phyloP scores from a whole-genome alignment of 2,888 invertebrate genomes.

The Diadromus collaris region DNA sequence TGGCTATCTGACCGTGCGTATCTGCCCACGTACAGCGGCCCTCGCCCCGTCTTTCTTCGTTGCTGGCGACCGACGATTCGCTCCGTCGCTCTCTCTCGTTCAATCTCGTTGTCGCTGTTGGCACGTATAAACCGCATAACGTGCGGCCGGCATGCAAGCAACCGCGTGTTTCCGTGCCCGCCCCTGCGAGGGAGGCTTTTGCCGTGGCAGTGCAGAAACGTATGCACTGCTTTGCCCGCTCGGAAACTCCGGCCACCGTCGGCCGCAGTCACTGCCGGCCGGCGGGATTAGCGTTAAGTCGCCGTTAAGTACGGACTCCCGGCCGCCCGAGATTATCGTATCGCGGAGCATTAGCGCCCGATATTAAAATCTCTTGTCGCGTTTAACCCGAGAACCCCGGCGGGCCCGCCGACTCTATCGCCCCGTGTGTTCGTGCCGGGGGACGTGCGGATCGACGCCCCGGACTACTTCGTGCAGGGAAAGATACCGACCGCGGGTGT shows the following conservation, averaged over 20 bases:
- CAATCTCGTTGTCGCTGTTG: constrained; percentile 51
- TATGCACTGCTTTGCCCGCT: constrained; percentile 34
- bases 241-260: constrained; percentile 40
- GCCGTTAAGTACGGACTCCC: constrained; percentile 72
- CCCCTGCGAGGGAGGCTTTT: background rate
- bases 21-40: constrained; percentile 21
- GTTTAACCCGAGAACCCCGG: constrained; percentile 53
- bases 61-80: constrained; percentile 34
- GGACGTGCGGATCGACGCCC: background rate
- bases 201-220: constrained; percentile 12
- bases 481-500: background rate
- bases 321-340: constrained; percentile 71
- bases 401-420: constrained; percentile 6
- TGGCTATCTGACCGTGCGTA: constrained; percentile 45
- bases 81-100: constrained; percentile 33
- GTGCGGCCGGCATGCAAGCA: constrained; percentile 64
- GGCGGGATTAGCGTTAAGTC: constrained; percentile 73
- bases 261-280: constrained; percentile 56
- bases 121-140: constrained; percentile 67
- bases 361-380: constrained; percentile 68
- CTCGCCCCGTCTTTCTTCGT: constrained; percentile 23
- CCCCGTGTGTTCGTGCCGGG: background rate
- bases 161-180: constrained; percentile 59
- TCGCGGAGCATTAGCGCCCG: constrained; percentile 64
- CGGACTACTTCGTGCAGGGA: background rate